Conservation (phyloP, 2,888 invertebrate species). For the Trichopria drosophilae region DNA sequence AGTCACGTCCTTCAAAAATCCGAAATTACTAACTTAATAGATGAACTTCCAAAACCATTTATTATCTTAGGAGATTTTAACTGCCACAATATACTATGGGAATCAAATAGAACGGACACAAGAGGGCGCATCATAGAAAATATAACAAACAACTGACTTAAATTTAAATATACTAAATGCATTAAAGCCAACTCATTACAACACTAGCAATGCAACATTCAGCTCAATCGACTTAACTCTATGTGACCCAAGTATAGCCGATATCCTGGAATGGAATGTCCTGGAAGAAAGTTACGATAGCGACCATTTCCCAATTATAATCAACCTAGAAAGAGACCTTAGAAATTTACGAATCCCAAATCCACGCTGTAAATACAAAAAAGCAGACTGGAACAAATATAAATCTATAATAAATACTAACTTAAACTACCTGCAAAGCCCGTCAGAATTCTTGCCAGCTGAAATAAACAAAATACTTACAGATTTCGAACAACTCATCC, state of each 20-base stretch:
- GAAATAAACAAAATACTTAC: slow-evolving; percentile 9
- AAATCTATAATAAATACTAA: slow-evolving; percentile 1
- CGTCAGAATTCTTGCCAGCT: background rate
- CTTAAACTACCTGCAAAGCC: background rate
- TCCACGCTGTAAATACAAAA: slow-evolving; percentile 32
- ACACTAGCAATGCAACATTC: slow-evolving; percentile 20
- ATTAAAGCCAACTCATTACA: slow-evolving; percentile 28
- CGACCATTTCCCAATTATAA: slow-evolving; percentile 33
- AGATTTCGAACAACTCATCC: slow-evolving; percentile 8
- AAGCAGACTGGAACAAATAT: slow-evolving; percentile 30
- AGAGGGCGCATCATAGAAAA: slow-evolving; percentile 32
- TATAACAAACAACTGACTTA: slow-evolving; percentile 24
- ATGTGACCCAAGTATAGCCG: slow-evolving; percentile 15
- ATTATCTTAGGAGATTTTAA: slow-evolving; percentile 40
- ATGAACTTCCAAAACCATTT: slow-evolving; percentile 35
- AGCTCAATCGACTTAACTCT: slow-evolving; percentile 30
- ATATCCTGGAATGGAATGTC: slow-evolving; percentile 18
- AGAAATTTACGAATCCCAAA: too few species aligned
- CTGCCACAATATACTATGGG: slow-evolving; percentile 31
- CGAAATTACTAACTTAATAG: too few species aligned
- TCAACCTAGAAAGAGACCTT: background rate
- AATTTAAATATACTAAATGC: slow-evolving; percentile 25
- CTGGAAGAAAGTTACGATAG: slow-evolving; percentile 18
- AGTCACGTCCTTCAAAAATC: too few species aligned
- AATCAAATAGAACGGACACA: slow-evolving; percentile 25